Evolutionary conservation across 2,113 vertebrate genomes (phyloP).

Genomic region (Nothocercus julius): DNA sequence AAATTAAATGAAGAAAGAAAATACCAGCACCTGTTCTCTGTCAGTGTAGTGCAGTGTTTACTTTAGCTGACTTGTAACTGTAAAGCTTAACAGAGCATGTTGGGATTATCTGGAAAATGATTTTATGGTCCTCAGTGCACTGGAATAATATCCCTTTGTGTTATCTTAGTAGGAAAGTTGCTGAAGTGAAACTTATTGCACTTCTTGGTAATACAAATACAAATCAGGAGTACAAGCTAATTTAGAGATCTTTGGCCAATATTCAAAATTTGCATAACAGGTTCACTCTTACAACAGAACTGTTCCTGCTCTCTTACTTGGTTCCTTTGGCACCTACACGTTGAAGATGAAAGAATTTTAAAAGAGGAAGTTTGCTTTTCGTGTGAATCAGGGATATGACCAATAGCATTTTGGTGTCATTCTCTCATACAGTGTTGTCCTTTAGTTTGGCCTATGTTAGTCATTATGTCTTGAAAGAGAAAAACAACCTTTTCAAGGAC

Average conservation of each 20-base stretch:
- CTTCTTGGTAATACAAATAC: background rate
- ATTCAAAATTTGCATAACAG: background rate
- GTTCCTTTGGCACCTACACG: background rate
- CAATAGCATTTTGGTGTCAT: background rate
- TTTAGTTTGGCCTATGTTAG: background rate
- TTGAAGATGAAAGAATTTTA: slow-evolving; percentile 17
- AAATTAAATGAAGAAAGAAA: background rate
- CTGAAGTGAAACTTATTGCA: slow-evolving; percentile 15
- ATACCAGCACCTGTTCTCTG: background rate
- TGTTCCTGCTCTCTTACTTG: background rate
- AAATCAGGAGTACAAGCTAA: background rate
- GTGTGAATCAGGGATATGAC: slow-evolving; percentile 5
- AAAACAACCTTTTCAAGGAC: background rate
- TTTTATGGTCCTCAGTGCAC: background rate
- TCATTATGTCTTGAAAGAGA: background rate
- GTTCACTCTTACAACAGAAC: background rate
- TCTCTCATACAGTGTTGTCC: background rate
- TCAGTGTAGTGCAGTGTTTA: background rate
- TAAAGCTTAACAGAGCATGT: background rate
- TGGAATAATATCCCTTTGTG: background rate
- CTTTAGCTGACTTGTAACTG: background rate
- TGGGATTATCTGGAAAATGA: slow-evolving; percentile 15
- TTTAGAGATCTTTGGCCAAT: background rate
- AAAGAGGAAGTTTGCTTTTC: background rate
- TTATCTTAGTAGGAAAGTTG: background rate